Conservation (phyloP, 2,797 vertebrate species). For the Sphenodon punctatus region DNA sequence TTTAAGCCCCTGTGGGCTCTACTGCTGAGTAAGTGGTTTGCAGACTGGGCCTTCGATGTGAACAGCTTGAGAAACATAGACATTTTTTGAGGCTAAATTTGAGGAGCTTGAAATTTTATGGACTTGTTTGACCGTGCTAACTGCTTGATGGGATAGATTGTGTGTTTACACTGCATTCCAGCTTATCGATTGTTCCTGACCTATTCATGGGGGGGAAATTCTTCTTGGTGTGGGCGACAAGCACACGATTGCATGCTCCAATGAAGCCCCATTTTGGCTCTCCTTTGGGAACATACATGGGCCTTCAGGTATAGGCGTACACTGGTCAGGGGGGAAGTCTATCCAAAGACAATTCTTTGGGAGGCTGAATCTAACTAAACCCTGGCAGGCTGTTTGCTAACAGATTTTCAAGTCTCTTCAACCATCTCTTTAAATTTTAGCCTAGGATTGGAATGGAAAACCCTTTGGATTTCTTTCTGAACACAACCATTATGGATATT, state of each 20-base stretch:
- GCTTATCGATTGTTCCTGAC: neutral
- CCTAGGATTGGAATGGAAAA: rapidly evolving
- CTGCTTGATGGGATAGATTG: neutral
- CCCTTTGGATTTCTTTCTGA: neutral
- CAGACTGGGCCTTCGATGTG: no score
- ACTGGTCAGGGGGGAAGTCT: no score
- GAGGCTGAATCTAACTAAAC: no score
- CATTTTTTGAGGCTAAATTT: no score
- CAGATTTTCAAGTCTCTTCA: neutral
- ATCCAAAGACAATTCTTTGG: no score
- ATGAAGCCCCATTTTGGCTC: no score
- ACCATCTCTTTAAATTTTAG: neutral
- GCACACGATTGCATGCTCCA: neutral
- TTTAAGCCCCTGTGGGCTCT: no score
- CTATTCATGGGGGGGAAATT: neutral
- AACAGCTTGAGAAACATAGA: no score
- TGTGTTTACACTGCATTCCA: neutral
- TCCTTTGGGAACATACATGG: no score
- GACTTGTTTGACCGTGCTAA: neutral
- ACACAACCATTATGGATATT: neutral
- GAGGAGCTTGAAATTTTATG: no score
- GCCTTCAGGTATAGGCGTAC: no score
- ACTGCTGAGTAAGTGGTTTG: no score
- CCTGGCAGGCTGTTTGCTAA: rapidly evolving
- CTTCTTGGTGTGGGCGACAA: neutral